Conservation (phyloP, 2,888 invertebrate genomes). For the Halictus ligatus region DNA sequence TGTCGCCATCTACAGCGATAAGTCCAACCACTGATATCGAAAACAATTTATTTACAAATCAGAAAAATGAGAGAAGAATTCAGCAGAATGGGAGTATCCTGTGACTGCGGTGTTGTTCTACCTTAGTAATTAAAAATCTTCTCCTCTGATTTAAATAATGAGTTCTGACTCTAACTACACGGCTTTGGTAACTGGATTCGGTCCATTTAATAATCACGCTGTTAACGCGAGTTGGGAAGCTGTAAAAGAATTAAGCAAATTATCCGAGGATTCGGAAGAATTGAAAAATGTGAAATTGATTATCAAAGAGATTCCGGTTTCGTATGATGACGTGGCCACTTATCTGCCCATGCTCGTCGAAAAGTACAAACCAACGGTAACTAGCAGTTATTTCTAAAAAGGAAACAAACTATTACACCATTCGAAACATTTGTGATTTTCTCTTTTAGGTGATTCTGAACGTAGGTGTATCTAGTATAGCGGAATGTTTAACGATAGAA, state of each 20-base stretch:
- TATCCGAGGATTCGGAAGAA: constrained; percentile 84
- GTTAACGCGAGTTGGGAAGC: constrained; percentile 94
- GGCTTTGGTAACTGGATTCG: constrained; percentile 91
- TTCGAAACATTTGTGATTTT: constrained; percentile 18
- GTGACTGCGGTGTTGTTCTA: too few relatives aligned
- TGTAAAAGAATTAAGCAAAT: constrained; percentile 88
- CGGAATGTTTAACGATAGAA: constrained; percentile 89
- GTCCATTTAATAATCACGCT: constrained; percentile 89
- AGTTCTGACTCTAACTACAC: constrained; percentile 7
- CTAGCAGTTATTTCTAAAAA: constrained; percentile 41
- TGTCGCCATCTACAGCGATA: neutral
- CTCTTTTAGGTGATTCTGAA: constrained; percentile 90
- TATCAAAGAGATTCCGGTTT: constrained; percentile 89
- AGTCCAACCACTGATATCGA: neutral
- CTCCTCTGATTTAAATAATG: constrained; percentile 28
- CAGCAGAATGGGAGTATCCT: too few relatives aligned
- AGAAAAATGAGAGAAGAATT: too few relatives aligned
- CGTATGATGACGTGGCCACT: constrained; percentile 89
- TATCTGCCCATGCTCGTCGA: constrained; percentile 89
- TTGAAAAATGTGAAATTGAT: constrained; percentile 86
- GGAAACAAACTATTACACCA: neutral
- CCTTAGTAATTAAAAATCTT: neutral
- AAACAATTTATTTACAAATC: too few relatives aligned
- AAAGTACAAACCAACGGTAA: constrained; percentile 89
- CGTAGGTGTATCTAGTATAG: constrained; percentile 90